phyloP scores from a whole-genome alignment of 2,113 vertebrate species.

The Coptodon bakossiorum region DNA sequence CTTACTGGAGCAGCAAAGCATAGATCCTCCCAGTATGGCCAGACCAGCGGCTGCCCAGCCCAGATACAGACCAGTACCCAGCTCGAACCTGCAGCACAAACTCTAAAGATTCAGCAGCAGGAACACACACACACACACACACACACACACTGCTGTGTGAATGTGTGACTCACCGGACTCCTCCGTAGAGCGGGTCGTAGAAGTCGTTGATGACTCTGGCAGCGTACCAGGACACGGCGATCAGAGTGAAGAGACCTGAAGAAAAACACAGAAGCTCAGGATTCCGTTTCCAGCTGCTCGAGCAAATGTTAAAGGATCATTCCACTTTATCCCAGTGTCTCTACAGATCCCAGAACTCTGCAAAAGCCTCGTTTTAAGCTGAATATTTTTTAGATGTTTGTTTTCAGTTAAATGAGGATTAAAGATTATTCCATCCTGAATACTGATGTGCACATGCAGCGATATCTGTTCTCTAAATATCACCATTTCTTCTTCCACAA shows the following conservation, averaged over 20 bases:
- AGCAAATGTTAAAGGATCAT: neutral
- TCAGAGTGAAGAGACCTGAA: constrained; percentile 59
- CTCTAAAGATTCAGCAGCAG: neutral
- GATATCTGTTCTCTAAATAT: neutral
- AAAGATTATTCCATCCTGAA: neutral
- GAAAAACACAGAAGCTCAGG: neutral
- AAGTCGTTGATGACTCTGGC: constrained; percentile 63
- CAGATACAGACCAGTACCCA: constrained; percentile 80
- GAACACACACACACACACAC: neutral
- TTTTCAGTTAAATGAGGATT: neutral
- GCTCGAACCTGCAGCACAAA: constrained; percentile 75
- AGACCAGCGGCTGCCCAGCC: constrained; percentile 77
- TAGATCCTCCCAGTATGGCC: constrained; percentile 73
- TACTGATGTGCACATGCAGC: neutral
- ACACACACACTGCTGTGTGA: neutral
- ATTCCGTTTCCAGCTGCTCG: neutral
- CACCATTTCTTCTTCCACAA: fast-evolving
- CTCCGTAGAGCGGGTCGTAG: constrained; percentile 50
- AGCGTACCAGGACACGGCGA: constrained; percentile 67
- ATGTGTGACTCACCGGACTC: constrained; percentile 41
- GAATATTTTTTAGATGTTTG: neutral
- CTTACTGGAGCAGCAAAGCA: constrained; percentile 77
- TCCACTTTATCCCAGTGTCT: neutral
- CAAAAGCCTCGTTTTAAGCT: neutral
- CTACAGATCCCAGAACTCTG: neutral